Base-by-base conservation (phyloP, 2,888 invertebrate genomes). In the Eudasyphora cyanicolor region DNA sequence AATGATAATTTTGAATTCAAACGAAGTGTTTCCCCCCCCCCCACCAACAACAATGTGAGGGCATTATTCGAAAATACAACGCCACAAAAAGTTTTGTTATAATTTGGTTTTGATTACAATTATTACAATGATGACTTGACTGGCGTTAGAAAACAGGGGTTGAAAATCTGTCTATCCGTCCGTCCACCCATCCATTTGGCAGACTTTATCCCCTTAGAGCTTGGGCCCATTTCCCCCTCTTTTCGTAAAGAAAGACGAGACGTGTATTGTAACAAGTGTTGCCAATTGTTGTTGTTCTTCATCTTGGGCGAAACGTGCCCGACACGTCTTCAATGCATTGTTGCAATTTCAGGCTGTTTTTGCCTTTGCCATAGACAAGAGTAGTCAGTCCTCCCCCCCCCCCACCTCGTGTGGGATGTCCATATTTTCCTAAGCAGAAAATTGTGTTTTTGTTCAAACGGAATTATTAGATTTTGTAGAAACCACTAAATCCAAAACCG, bases 21-120 rank as follows among this genome's bases (percentile, higher is more conserved):
- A 2, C 14, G 17, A 64, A 35, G 35, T 64, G 38, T 19, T 62
- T 32, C 64, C 35, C 64, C 19, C 8, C 14, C 27, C 27, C 24
- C 10, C 14, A 1, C 10, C 14, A 4, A n/a, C 8, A 57, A 27
- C 4, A 57, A 10, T 27, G 24, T 14, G 10, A 32, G 12, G 29
- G n/a, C n/a, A n/a, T n/a, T n/a, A n/a, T n/a, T n/a, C n/a, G n/a
- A 60, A 27, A 29, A 49, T 17, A n/a, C 5, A 4, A 14, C 19
- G 8, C 60, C 29, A 76, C 60, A 35, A 10, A 54, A 73, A 51
- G 32, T 79, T 76, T 79, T 82, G 78, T 74, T 85, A 90, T 90
- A 90, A 91, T 90, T 90, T 90, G 87, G 87, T 90, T 90, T 90
- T 90, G 91, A 90, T 90, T 90, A 89, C 89, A 89, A 90, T 90